Evolutionary conservation across 2,113 vertebrate genomes (phyloP).

Genomic region (Accipiter virgatus): DNA sequence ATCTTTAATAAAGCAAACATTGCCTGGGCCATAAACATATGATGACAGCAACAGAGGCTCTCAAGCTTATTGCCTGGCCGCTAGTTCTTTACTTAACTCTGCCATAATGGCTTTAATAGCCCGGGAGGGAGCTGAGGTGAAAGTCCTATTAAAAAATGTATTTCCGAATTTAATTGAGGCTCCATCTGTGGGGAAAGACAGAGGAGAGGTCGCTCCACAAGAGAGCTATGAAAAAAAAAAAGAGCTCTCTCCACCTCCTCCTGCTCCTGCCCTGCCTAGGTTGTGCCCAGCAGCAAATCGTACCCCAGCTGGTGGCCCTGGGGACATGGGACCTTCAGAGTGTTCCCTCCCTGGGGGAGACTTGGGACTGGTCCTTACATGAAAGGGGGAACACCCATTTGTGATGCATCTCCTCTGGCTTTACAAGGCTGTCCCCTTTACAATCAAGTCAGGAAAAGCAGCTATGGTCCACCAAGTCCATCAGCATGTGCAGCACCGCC

Average conservation of each 20-base stretch:
- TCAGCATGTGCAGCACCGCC: rapidly evolving
- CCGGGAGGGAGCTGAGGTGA: constrained; percentile 71
- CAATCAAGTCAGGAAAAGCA: rapidly evolving
- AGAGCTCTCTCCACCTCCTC: background rate
- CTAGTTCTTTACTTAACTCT: constrained; percentile 73
- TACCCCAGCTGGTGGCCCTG: background rate
- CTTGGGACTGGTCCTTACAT: too few species aligned
- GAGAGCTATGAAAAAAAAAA: background rate
- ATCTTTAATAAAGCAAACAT: constrained; percentile 74
- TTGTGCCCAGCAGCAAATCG: background rate
- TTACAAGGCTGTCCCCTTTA: background rate
- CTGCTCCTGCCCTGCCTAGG: background rate
- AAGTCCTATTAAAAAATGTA: constrained; percentile 74
- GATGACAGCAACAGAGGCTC: constrained; percentile 66
- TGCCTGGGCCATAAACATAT: constrained; percentile 67
- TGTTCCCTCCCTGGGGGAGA: too few species aligned
- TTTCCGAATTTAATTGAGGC: constrained; percentile 73
- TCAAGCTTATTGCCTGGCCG: constrained; percentile 56
- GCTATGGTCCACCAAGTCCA: background rate
- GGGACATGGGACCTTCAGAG: background rate
- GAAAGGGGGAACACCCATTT: rapidly evolving
- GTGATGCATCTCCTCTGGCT: background rate
- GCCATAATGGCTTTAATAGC: constrained; percentile 74
- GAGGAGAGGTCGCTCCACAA: constrained; percentile 43
- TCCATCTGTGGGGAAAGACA: constrained; percentile 54